phyloP scores from a whole-genome alignment of 2,113 vertebrate species.

The Leptodactylus fuscus region DNA sequence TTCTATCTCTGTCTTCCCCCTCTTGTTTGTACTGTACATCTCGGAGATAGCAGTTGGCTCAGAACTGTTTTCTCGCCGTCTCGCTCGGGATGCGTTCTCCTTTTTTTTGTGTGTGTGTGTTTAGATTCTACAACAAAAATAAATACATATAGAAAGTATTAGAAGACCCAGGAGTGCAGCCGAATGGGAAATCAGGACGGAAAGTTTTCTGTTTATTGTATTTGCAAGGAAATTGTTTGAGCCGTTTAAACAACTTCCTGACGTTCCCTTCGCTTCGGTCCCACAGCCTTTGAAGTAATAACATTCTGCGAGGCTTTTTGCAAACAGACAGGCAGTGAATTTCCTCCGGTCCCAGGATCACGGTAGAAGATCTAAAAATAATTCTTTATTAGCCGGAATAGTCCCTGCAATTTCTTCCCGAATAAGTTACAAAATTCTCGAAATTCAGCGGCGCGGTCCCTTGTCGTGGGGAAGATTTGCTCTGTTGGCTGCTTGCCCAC shows the following conservation, averaged over 20 bases:
- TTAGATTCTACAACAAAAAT: constrained; percentile 33
- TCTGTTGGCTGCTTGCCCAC: not conserved
- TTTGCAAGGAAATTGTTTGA: constrained; percentile 48
- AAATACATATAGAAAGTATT: constrained; percentile 46
- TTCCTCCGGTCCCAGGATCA: not conserved
- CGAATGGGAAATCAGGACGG: constrained; percentile 47
- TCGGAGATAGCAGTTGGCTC: not conserved
- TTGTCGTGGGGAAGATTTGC: not conserved
- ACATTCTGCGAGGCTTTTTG: constrained; percentile 15
- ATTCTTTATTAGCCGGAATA: not conserved
- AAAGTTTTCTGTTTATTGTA: constrained; percentile 46
- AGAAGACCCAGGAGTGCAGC: constrained; percentile 16
- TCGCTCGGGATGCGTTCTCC: constrained; percentile 30
- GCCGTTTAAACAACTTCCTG: constrained; percentile 35
- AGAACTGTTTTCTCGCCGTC: not conserved
- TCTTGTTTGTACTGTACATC: constrained; percentile 10
- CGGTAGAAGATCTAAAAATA: constrained; percentile 13
- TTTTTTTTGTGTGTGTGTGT: constrained; percentile 31
- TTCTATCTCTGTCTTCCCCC: not conserved
- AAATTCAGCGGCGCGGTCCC: not conserved
- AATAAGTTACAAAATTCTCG: not conserved
- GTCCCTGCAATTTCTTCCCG: not conserved
- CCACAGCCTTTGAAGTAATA: constrained; percentile 40
- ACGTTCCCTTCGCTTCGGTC: constrained; percentile 13
- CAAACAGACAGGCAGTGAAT: not conserved